These are phyloP conservation scores for Leuctra nigra DNA, from an alignment of 2,888 invertebrate genomes.

Conservation along the genomic window DNA sequence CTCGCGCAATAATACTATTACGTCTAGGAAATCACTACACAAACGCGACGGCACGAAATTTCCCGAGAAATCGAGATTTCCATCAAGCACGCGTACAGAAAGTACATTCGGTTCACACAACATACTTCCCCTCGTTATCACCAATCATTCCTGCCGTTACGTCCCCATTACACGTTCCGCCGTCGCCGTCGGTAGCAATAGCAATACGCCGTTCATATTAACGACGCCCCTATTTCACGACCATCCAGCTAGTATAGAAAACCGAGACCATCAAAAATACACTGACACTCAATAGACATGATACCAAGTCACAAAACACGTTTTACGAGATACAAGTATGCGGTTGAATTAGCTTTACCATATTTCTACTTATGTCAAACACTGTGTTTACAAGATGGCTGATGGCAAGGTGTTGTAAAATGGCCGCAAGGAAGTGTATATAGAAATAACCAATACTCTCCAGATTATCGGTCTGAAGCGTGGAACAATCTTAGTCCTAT, in stretches of 20 bases:
- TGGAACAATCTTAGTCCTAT: neutral
- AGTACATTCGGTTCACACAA: conserved; percentile 11
- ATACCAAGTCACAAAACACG: too few species aligned
- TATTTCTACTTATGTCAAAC: too few species aligned
- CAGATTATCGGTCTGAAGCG: neutral
- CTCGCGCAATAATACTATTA: conserved; percentile 11
- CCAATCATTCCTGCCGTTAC: conserved; percentile 3
- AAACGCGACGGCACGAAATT: conserved; percentile 12
- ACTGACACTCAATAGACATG: too few species aligned
- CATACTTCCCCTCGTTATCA: conserved; percentile 14
- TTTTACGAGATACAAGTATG: too few species aligned
- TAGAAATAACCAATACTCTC: too few species aligned
- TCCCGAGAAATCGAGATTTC: conserved; percentile 11
- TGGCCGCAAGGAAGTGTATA: too few species aligned
- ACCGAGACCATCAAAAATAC: too few species aligned
- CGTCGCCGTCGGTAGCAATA: neutral
- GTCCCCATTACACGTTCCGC: neutral
- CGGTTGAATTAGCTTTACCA: too few species aligned
- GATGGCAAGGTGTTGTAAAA: too few species aligned
- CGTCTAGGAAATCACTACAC: conserved; percentile 11
- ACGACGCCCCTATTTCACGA: neutral
- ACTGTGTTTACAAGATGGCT: too few species aligned
- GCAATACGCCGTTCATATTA: conserved; percentile 12
- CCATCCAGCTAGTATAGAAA: too few species aligned
- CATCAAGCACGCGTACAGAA: conserved; percentile 17